Evolutionary conservation across 1,140 invertebrate species (phyloP), one percentile per base, ranked within the genome.

Genomic region (Drosophila kohkoa): DNA sequence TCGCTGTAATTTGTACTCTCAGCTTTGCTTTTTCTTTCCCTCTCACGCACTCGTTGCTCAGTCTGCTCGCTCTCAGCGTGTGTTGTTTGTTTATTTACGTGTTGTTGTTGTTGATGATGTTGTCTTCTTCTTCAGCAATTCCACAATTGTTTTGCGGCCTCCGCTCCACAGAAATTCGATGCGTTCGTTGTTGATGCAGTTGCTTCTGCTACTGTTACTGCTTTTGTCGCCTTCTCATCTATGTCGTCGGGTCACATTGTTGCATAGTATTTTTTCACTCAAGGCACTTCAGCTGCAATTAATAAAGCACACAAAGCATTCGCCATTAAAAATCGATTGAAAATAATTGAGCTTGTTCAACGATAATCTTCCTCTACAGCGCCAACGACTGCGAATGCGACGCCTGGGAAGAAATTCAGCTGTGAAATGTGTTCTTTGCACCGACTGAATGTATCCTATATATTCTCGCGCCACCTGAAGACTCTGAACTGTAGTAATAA

Each of bases 221-320:
- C 60, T 73, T 65, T 51, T 67, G 32, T 55, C 45, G 43, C 57
- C 68, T 71, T 5, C 41, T 60, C 46, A 38, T 35, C 30, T 51
- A 46, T 35, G 49, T 55, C 45, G 48, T 51, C 54, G 58, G 71
- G 64, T 88, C 74, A 87, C 85, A 87, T 87, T 78, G 79, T 80
- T 80, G 79, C 83, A 82, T 74, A 69, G 48, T 78, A 60, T 54
- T 60, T 46, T 20, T 49, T 30, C 54, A 57, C 72, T 57, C 46
- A 49, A 75, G 59, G 68, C 77, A 65, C 82, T 66, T 51, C 43
- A 75, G 66, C 77, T 83, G 77, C 48, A 82, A 87, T 45, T 59
- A 70, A 13, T 11, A 51, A 13, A 20, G 15, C 25, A 38, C 20
- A 51, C 35, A 59, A 28, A 28, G 38, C 16, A 15, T 38, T 38